These are phyloP conservation scores for Cheilinus undulatus DNA, from an alignment of 2,113 vertebrate genomes.

Conservation along the genomic window DNA sequence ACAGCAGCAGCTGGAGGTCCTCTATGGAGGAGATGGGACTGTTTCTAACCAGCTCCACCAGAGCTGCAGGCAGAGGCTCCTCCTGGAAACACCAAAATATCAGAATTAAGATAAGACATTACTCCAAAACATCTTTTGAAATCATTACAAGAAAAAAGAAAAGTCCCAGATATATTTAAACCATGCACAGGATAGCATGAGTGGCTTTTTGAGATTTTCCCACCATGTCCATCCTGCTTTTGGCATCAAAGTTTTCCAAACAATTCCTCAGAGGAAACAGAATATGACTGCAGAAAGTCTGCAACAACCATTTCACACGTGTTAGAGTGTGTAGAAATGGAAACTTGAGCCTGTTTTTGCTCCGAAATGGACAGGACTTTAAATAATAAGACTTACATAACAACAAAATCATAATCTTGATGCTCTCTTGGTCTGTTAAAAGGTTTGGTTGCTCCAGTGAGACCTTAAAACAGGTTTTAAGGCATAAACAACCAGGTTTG, in stretches of 20 bases:
- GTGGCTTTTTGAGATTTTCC: constrained; percentile 2
- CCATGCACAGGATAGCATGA: not conserved
- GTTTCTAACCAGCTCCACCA: constrained; percentile 94
- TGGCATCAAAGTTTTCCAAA: not conserved
- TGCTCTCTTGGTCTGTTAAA: not conserved
- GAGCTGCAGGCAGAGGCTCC: constrained; percentile 93
- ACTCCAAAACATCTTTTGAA: not conserved
- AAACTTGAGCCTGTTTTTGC: not conserved
- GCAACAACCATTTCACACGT: constrained; percentile 4
- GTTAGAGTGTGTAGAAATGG: not conserved
- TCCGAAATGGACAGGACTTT: not conserved
- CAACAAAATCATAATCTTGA: not conserved
- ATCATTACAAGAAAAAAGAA: not conserved
- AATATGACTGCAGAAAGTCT: constrained; percentile 3
- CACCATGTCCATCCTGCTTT: constrained; percentile 12
- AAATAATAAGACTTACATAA: not conserved
- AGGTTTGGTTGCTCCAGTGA: no score
- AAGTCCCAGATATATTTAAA: not conserved
- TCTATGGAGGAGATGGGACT: constrained; percentile 90
- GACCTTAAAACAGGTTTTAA: no score
- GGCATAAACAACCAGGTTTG: not conserved
- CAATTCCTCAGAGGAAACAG: constrained; percentile 21
- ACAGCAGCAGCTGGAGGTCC: constrained; percentile 92
- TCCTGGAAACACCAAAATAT: constrained; percentile 78
- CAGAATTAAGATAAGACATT: not conserved